phyloP scores from a whole-genome alignment of 2,797 vertebrate genomes.

The Uromys caudimaculatus region DNA sequence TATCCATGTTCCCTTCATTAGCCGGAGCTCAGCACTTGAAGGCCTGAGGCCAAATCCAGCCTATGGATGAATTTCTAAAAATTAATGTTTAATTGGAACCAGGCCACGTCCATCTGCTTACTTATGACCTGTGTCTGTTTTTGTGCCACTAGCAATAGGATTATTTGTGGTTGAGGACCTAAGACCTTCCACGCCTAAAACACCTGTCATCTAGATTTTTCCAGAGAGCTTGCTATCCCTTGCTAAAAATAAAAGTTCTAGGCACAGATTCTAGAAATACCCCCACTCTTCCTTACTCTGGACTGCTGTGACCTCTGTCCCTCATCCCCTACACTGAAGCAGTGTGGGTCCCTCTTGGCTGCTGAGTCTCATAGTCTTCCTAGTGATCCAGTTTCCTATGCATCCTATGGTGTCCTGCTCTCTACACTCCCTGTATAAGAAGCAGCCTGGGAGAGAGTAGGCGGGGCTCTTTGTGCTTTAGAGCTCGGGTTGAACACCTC shows the following conservation, averaged over 20 bases:
- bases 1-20: not conserved
- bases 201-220: not conserved
- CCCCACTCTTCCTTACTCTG: not conserved
- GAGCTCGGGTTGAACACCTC: not conserved
- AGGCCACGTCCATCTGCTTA: not conserved
- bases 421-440: not conserved
- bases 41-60: not conserved
- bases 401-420: not conserved
- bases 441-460: not conserved
- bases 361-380: not conserved
- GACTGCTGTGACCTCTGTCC: not conserved
- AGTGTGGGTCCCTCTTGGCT: not conserved
- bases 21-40: not conserved
- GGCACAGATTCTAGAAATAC: not conserved
- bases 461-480: not conserved
- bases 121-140: not conserved
- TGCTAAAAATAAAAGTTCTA: not conserved
- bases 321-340: not conserved
- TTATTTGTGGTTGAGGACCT: not conserved
- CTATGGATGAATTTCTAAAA: not conserved
- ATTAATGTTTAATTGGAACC: not conserved
- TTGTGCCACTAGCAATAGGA: not conserved
- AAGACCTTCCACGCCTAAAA: not conserved
- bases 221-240: not conserved
- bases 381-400: not conserved